A percentile compares a stretch with the other conserved stretches of the same genome.
Evolutionary conservation across 2,113 vertebrate genomes (phyloP).

Genomic region (Rhombomys opimus): DNA sequence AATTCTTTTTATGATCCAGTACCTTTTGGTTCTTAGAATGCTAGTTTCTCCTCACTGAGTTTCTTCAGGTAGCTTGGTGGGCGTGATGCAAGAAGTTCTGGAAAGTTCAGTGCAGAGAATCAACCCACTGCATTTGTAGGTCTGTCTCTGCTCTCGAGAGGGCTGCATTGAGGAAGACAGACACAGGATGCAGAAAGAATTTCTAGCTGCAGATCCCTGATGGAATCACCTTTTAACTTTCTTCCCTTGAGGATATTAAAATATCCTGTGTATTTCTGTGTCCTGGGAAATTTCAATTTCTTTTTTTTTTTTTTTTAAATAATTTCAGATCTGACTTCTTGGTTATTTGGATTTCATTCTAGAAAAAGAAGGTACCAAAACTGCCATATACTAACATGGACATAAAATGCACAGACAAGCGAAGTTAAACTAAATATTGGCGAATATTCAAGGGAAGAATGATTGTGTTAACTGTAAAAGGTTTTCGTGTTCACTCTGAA

Average conservation of each 20-base stretch:
- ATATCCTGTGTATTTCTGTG: slow-evolving; percentile 20
- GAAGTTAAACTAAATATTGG: neutral
- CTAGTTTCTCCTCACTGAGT: neutral
- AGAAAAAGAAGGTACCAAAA: neutral
- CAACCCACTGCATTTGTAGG: neutral
- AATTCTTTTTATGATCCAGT: neutral
- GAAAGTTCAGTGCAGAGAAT: neutral
- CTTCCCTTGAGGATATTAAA: neutral
- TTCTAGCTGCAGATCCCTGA: neutral
- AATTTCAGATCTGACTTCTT: neutral
- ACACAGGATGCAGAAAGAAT: neutral
- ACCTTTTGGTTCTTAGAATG: slow-evolving; percentile 52
- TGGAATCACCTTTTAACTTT: slow-evolving; percentile 8
- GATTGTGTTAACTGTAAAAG: neutral
- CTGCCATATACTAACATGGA: neutral
- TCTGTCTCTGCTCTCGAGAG: slow-evolving; percentile 36
- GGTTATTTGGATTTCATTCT: neutral
- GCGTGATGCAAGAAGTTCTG: neutral
- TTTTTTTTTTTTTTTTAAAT: neutral
- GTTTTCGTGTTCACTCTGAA: neutral
- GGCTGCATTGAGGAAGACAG: neutral
- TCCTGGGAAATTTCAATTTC: neutral
- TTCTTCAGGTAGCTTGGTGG: neutral
- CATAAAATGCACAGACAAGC: neutral
- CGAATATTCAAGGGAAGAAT: neutral